Evolutionary conservation across 2,888 invertebrate species (phyloP).

Genomic region (Aporophyla lueneburgensis): DNA sequence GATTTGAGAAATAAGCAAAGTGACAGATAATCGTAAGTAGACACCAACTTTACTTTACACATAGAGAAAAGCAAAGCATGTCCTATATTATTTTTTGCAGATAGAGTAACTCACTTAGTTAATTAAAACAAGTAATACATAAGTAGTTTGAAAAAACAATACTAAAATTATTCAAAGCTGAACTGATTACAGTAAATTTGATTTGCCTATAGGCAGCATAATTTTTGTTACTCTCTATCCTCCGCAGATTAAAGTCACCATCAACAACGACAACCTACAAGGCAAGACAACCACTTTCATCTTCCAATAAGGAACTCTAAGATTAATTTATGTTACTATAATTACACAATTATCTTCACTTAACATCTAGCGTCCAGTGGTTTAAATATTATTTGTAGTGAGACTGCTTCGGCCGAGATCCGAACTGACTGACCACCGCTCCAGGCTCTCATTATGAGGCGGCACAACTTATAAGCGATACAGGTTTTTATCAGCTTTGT

Average conservation of each 20-base stretch:
- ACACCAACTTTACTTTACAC: too few species aligned
- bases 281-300: conserved; percentile 14
- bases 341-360: conserved; percentile 58
- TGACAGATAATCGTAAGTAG: too few species aligned
- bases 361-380: conserved; percentile 47
- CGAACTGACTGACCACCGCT: conserved; percentile 55
- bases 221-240: background rate
- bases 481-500: conserved; percentile 15
- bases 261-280: background rate
- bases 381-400: conserved; percentile 58
- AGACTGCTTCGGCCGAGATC: conserved; percentile 46
- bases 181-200: too few species aligned
- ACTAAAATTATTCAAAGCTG: too few species aligned
- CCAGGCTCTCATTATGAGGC: conserved; percentile 55
- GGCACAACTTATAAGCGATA: conserved; percentile 45
- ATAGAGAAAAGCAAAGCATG: too few species aligned
- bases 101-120: too few species aligned
- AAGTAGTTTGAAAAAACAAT: too few species aligned
- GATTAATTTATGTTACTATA: conserved; percentile 62
- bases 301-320: conserved; percentile 44
- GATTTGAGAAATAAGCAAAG: background rate
- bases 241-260: background rate
- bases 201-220: background rate
- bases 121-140: too few species aligned
- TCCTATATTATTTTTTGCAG: too few species aligned